Base-by-base conservation (phyloP, 2,113 vertebrate species). In the Pangasianodon gigas region DNA sequence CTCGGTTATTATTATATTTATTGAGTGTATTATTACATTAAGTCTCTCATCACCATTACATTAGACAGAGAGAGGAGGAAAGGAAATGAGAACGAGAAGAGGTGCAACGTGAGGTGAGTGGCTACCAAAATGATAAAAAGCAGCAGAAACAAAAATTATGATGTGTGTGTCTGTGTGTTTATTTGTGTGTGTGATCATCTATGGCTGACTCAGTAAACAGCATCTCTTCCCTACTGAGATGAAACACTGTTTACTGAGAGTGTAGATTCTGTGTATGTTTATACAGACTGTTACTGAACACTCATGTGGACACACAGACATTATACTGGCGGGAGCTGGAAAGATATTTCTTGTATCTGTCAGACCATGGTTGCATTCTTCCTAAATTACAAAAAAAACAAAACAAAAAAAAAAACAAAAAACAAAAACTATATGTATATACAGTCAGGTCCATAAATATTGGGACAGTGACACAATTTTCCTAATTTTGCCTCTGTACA, bases 131-230 rank as follows among this genome's bases (percentile, higher is more conserved):
- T 48, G 37, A 80, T 48, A 80, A 62, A 32, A 32, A 81, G 16
- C 48, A 71, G 5, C 9, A 69, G n/a, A 81, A 88, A 52, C 19
- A 41, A 24, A 5, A 82, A 88, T 67, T 67, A 88, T 52, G 44
- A 74, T 74, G 1, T 84, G 56, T 90, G 93, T 91, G 91, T 89
- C 86, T 90, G 87, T 91, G 79, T 88, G 75, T 87, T 88, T 79
- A 84, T 88, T 77, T 84, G 0, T 14, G 16, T 10, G 16, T 89
- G 58, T 69, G 74, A 80, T 80, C 32, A 77, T 80, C 44, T 81
- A 81, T 67, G 75, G 29, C 41, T 80, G 75, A 88, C n/a, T 51
- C 56, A 80, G 26, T 88, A 60, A 79, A 79, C 54, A 87, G 41
- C 37, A 13, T 60, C 74, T 87, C 74, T 62, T 79, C 24, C 52